A percentile compares a stretch with the other conserved stretches of the same genome.
These are phyloP conservation scores for Silurus glanis DNA, from an alignment of 2,113 vertebrate species.

Conservation along the genomic window DNA sequence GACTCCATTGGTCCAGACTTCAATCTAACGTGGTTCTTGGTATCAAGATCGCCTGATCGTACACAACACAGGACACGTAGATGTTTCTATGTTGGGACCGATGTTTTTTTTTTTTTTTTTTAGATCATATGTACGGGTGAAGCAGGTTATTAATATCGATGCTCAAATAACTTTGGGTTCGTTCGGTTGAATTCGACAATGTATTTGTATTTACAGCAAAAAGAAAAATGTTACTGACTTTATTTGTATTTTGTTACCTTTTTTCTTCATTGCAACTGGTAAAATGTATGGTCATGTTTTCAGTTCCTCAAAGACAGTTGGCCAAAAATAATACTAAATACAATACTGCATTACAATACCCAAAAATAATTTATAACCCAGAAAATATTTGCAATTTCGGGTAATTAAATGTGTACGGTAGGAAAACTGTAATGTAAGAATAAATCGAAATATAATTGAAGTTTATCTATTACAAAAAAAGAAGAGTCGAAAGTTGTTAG, in stretches of 20 bases:
- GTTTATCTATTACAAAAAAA: background rate
- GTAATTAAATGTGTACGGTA: background rate
- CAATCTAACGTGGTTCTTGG: background rate
- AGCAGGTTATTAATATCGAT: background rate
- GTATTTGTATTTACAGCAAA: background rate
- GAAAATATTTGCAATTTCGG: background rate
- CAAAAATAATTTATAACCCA: no score
- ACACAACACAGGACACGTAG: background rate
- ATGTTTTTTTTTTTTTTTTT: background rate
- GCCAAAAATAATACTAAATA: no score
- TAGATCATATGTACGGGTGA: background rate
- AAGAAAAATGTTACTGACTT: background rate
- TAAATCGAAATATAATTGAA: no score
- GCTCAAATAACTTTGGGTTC: background rate
- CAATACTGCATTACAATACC: no score
- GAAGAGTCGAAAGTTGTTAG: background rate
- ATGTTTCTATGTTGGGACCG: background rate
- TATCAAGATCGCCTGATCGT: no score
- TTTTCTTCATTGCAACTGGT: background rate
- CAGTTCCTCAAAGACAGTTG: no score
- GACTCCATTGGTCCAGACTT: background rate
- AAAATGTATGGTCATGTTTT: background rate
- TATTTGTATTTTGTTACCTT: background rate
- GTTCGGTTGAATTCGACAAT: background rate
- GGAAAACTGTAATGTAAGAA: no score